Evolutionary conservation across 2,888 invertebrate species (phyloP).

Genomic region (Tinea pellionella): DNA sequence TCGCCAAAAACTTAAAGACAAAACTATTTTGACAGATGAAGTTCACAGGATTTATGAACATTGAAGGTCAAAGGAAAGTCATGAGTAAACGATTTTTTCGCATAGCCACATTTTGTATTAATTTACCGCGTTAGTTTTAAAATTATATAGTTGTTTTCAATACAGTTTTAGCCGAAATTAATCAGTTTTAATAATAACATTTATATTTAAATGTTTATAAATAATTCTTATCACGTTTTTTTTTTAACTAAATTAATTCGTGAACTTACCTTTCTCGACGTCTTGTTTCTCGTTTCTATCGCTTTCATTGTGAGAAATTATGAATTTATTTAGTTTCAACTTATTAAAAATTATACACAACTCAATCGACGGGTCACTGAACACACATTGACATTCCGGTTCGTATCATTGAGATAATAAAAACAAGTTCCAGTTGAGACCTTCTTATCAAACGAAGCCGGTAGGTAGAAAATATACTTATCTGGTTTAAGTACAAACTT

Average conservation of each 20-base stretch:
- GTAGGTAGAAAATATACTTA: not conserved
- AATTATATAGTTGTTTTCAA: not conserved
- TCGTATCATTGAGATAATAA: not conserved
- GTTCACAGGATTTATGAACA: not conserved
- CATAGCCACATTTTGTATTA: not conserved
- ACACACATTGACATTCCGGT: not conserved
- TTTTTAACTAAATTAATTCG: no score
- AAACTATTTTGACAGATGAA: slow-evolving; percentile 4
- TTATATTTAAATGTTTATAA: no score
- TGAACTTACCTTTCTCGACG: not conserved
- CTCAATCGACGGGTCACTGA: not conserved
- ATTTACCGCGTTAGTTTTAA: not conserved
- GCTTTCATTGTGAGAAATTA: slow-evolving; percentile 32
- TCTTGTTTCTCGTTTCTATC: slow-evolving; percentile 31
- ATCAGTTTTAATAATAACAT: no score
- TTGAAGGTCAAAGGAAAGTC: slow-evolving; percentile 58
- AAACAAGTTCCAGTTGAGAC: not conserved
- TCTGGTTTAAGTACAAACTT: not conserved
- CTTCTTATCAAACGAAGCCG: not conserved
- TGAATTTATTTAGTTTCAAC: not conserved
- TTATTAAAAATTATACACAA: not conserved
- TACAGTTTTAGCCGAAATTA: no score
- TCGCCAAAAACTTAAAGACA: not conserved
- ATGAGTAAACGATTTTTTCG: slow-evolving; percentile 17
- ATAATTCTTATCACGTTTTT: no score